Conservation (phyloP, 2,888 invertebrate species). For the Pyrochroa serraticornis region DNA sequence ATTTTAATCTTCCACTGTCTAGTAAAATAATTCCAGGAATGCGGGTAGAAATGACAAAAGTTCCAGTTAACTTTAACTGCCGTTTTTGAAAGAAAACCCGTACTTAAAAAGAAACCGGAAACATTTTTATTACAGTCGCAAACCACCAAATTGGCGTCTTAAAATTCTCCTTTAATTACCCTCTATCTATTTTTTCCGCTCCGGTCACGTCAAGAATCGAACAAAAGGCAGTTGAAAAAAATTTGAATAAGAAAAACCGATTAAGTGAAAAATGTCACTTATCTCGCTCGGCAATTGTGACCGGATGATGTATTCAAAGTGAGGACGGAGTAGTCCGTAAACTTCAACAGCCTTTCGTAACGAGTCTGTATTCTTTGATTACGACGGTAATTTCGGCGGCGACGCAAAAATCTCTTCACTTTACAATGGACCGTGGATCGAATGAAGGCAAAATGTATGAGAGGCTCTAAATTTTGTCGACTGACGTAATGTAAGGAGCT, state of each 20-base stretch:
- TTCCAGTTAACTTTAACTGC: too few relatives aligned
- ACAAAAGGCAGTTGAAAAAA: not conserved
- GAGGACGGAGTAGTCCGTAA: not conserved
- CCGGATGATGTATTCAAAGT: not conserved
- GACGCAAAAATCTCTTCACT: conserved; percentile 13
- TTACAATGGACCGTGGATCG: conserved; percentile 22
- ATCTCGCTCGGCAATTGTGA: not conserved
- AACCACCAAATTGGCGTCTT: not conserved
- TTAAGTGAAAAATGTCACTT: not conserved
- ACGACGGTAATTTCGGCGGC: not conserved
- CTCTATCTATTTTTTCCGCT: not conserved
- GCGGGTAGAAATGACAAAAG: too few relatives aligned
- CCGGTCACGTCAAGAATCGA: too few relatives aligned
- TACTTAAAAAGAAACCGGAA: not conserved
- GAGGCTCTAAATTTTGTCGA: conserved; percentile 6
- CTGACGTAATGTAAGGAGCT: conserved; percentile 8
- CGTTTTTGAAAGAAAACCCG: too few relatives aligned
- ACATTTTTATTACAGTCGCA: conserved; percentile 1
- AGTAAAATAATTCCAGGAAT: too few relatives aligned
- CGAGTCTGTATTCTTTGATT: conserved; percentile 2
- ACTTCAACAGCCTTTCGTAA: not conserved
- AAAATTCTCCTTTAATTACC: conserved; percentile 3
- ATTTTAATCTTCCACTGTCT: too few relatives aligned
- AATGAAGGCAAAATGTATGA: conserved; percentile 17
- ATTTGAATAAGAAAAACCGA: conserved; percentile 6